These are phyloP conservation scores for Tetranychus urticae DNA, from an alignment of 1,140 invertebrate species.

Conservation along the genomic window DNA sequence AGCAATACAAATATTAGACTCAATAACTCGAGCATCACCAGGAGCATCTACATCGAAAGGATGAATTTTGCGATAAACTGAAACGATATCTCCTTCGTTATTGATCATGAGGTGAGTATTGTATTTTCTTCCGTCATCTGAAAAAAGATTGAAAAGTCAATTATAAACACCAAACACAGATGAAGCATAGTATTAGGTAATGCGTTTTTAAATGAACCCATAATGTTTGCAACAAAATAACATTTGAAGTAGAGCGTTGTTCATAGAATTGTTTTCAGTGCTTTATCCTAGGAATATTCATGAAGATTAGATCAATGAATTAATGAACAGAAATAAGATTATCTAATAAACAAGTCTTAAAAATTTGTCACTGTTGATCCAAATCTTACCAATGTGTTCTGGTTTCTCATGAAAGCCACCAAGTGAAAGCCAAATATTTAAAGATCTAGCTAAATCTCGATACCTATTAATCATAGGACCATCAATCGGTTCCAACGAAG, in stretches of 20 bases:
- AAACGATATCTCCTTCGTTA: conserved; percentile 34
- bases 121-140: conserved; percentile 1
- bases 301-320: too few relatives aligned
- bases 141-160: neutral
- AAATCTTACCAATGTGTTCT: neutral
- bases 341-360: too few relatives aligned
- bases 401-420: conserved; percentile 70
- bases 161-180: neutral
- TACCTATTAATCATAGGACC: conserved; percentile 45
- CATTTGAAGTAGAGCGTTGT: too few relatives aligned
- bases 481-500: conserved; percentile 43
- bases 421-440: conserved; percentile 69
- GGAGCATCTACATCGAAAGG: conserved; percentile 76
- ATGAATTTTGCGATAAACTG: conserved; percentile 65
- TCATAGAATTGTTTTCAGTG: too few relatives aligned
- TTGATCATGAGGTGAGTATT: conserved; percentile 76
- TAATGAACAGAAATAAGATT: too few relatives aligned
- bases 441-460: conserved; percentile 38
- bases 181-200: neutral
- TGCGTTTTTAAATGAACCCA: too few relatives aligned
- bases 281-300: too few relatives aligned
- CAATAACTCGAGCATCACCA: conserved; percentile 33
- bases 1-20: conserved; percentile 48
- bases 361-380: too few relatives aligned
- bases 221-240: too few relatives aligned